Conservation (phyloP, 2,888 invertebrate species). For the Phymatocera aterrima region DNA sequence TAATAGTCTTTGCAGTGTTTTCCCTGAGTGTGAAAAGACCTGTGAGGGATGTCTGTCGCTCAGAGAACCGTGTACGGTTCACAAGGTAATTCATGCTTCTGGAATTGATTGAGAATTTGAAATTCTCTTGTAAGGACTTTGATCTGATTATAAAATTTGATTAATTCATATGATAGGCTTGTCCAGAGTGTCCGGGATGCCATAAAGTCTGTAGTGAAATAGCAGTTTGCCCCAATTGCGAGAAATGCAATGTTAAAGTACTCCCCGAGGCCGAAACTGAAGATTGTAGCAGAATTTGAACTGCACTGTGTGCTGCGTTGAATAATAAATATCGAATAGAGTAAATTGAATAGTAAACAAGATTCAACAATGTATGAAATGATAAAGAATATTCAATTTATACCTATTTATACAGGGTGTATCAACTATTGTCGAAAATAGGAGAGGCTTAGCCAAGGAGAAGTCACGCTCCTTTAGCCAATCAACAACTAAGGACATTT, state of each 20-base stretch:
- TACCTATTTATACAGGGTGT: too few relatives aligned
- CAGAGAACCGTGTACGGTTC: constrained; percentile 13
- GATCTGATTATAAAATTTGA: neutral
- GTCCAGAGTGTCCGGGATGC: constrained; percentile 44
- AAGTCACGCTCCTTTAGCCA: too few relatives aligned
- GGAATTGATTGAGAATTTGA: neutral
- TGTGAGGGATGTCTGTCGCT: constrained; percentile 2
- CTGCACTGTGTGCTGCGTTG: too few relatives aligned
- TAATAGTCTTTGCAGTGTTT: neutral
- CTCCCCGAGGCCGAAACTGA: neutral
- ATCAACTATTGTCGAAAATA: too few relatives aligned
- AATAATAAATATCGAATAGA: neutral
- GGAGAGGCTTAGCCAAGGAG: too few relatives aligned
- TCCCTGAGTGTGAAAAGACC: constrained; percentile 1
- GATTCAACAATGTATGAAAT: constrained; percentile 3
- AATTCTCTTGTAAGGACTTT: neutral
- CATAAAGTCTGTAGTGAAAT: constrained; percentile 24
- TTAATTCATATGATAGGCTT: too few relatives aligned
- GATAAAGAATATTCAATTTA: constrained; percentile 37
- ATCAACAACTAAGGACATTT: too few relatives aligned
- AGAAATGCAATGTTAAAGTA: constrained; percentile 6
- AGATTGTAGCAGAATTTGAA: neutral
- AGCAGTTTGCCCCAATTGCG: constrained; percentile 18
- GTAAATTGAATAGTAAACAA: neutral
- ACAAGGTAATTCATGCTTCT: constrained; percentile 7